phyloP scores from a whole-genome alignment of 2,888 invertebrate species.

The Orthosia gothica region DNA sequence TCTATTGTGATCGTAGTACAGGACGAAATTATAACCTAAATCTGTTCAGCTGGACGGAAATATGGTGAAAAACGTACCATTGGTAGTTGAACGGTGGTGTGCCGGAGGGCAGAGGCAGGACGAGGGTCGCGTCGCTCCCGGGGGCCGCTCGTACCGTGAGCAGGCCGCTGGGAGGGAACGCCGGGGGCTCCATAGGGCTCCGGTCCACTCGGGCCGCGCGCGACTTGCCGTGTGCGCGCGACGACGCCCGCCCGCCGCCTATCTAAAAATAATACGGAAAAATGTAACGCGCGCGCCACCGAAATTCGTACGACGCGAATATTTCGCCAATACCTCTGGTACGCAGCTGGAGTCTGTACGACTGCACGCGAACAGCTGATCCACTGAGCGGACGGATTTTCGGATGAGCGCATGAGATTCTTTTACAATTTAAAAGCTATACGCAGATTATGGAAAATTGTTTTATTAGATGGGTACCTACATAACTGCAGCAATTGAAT shows the following conservation, averaged over 20 bases:
- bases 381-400: conserved; percentile 16
- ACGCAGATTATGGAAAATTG: too few species aligned
- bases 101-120: conserved; percentile 81
- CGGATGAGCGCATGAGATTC: neutral
- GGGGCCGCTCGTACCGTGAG: conserved; percentile 82
- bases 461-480: too few species aligned
- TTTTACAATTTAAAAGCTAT: neutral
- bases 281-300: conserved; percentile 85
- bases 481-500: too few species aligned
- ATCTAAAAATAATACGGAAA: conserved; percentile 91
- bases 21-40: conserved; percentile 66
- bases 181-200: conserved; percentile 89
- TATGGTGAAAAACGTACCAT: conserved; percentile 81
- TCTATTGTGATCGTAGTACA: conserved; percentile 66
- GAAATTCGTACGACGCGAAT: conserved; percentile 86
- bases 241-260: conserved; percentile 85
- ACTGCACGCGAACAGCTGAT: conserved; percentile 73
- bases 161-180: conserved; percentile 80
- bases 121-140: conserved; percentile 79
- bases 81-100: conserved; percentile 85
- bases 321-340: conserved; percentile 83
- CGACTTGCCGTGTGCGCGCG: conserved; percentile 86
- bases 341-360: conserved; percentile 54
- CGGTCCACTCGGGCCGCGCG: conserved; percentile 88
- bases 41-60: conserved; percentile 51